A percentile compares a stretch with the other conserved stretches of the same genome.
phyloP scores from a whole-genome alignment of 2,113 vertebrate species.

The Gymnocephalus cernua region DNA sequence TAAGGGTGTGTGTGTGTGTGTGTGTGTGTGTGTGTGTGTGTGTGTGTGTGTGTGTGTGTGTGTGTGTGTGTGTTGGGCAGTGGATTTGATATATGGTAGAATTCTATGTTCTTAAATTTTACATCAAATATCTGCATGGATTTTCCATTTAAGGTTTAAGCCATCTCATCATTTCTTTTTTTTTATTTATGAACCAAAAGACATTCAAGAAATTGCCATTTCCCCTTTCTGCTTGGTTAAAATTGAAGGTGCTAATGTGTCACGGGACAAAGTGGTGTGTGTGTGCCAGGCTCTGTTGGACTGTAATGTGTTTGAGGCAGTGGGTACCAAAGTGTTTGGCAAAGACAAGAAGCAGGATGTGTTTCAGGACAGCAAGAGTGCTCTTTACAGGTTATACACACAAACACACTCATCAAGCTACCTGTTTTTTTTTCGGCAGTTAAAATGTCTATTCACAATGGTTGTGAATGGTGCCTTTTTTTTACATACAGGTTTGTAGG shows the following conservation, averaged over 20 bases:
- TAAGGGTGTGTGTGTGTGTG: conserved; percentile 47
- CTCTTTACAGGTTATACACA: conserved; percentile 89
- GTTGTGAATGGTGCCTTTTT: background rate
- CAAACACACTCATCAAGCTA: too few relatives aligned
- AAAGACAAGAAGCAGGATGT: conserved; percentile 86
- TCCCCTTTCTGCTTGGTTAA: background rate
- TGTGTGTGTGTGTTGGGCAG: background rate
- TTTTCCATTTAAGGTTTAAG: background rate
- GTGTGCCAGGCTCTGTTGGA: conserved; percentile 95
- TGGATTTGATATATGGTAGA: background rate
- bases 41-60: background rate
- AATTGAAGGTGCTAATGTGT: conserved; percentile 72
- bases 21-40: background rate
- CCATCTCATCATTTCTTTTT: background rate
- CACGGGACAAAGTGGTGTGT: conserved; percentile 88
- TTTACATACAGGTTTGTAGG: conserved; percentile 83
- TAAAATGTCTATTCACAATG: background rate
- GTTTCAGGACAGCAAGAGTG: conserved; percentile 92
- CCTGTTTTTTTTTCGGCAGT: background rate
- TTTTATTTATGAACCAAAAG: background rate
- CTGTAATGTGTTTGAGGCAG: conserved; percentile 90
- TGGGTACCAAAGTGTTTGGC: conserved; percentile 88
- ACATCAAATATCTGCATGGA: background rate
- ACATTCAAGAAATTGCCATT: background rate
- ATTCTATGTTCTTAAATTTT: background rate